These are phyloP conservation scores for Eubasilissa splendida DNA, from an alignment of 2,888 invertebrate species.

Conservation along the genomic window DNA sequence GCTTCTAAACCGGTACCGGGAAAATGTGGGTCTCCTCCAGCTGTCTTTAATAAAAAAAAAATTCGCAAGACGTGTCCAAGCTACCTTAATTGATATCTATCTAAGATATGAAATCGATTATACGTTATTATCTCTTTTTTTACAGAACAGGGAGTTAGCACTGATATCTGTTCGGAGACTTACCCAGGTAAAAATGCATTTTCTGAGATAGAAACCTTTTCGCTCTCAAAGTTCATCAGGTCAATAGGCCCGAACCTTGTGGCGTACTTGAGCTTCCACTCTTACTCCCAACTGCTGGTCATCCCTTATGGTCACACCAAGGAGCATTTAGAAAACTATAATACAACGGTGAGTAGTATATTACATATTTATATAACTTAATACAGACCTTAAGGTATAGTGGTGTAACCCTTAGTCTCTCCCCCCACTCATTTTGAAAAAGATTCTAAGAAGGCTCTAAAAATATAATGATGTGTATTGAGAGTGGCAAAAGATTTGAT, in stretches of 20 bases:
- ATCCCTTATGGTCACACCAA: constrained; percentile 68
- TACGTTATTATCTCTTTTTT: neutral
- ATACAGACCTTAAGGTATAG: too few relatives aligned
- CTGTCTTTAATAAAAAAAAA: too few relatives aligned
- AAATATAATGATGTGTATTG: too few relatives aligned
- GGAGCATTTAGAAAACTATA: constrained; percentile 64
- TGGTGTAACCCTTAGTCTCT: too few relatives aligned
- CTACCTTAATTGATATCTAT: too few relatives aligned
- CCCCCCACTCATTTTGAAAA: too few relatives aligned
- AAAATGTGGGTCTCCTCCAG: too few relatives aligned
- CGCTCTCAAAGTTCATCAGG: constrained; percentile 65
- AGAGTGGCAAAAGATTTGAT: too few relatives aligned
- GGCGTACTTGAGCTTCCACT: constrained; percentile 73
- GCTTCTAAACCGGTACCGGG: too few relatives aligned
- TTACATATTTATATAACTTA: neutral
- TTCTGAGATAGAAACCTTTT: constrained; percentile 73
- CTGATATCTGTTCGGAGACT: constrained; percentile 68
- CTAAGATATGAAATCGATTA: too few relatives aligned
- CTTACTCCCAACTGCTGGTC: constrained; percentile 72
- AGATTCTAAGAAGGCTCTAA: too few relatives aligned
- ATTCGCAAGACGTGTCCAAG: too few relatives aligned
- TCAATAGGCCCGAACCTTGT: constrained; percentile 63
- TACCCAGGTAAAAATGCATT: constrained; percentile 70
- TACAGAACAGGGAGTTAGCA: constrained; percentile 66
- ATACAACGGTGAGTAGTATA: constrained; percentile 64